Evolutionary conservation across 2,113 vertebrate genomes (phyloP), one percentile per base, ranked within the genome.

Genomic region (Promerops cafer): DNA sequence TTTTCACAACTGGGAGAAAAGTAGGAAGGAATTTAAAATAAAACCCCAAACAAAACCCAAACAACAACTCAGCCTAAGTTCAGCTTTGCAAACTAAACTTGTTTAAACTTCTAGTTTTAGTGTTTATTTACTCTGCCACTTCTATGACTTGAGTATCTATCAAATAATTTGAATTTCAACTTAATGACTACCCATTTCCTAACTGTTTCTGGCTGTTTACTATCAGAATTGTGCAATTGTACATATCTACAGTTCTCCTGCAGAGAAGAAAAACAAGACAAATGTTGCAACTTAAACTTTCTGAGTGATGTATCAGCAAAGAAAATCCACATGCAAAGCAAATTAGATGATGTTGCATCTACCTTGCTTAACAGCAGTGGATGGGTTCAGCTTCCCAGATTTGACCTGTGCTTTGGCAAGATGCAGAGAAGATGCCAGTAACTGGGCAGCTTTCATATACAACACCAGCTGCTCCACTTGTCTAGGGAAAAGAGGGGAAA

Each of bases 401-500:
- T 99, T 99, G 90, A 99, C 99, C 98, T 99, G 99, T 68, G 99
- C 98, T 98, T 99, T 99, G 96, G 99, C 99, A 83, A 99, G 98
- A 91, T 99, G 99, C 94, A 99, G 98, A 61, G 99, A 99, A 17
- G 99, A 99, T 2, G 99, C 99, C 17, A 99, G 96, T 52, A 99
- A 98, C 97, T 99, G 99, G 23, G 99, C 99, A 2, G 98, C 99
- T 97, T 99, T 99, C 99, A 99, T 99, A 87, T 99, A 99, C 54
- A 99, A 97, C 84, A 99, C 99, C 98, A 99, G 95, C 98, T 99
- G 99, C 89, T 99, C 99, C 88, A 99, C 99, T 97, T 99, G 98
- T 96, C 99, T 99, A 37, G 52, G 30, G 52, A 88, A 97, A 53
- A 90, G 40, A 45, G 16, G 16, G 20, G 2, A 0, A 2, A 27